These are phyloP conservation scores for Melanerpes formicivorus DNA, from an alignment of 2,113 vertebrate genomes.

Conservation along the genomic window DNA sequence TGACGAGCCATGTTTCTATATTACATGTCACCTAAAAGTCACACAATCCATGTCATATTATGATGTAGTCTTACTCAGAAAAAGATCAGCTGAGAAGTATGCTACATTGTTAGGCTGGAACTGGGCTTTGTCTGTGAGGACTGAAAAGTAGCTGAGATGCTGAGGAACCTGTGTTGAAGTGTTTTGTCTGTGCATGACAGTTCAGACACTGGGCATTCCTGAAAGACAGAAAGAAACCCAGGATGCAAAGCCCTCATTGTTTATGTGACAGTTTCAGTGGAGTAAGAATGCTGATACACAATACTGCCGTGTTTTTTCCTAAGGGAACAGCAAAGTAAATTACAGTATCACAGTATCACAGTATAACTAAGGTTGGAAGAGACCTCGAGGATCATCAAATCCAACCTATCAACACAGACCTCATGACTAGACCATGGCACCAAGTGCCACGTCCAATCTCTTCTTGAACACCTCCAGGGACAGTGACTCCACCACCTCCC, in stretches of 20 bases:
- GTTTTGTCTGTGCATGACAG: neutral
- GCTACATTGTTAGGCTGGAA: neutral
- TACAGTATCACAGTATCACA: neutral
- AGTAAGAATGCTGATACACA: neutral
- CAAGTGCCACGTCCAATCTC: no score
- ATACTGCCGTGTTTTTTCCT: neutral
- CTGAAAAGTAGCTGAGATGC: neutral
- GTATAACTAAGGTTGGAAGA: no score
- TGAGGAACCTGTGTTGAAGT: neutral
- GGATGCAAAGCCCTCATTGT: neutral
- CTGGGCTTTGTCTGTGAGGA: neutral
- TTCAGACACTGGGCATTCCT: neutral
- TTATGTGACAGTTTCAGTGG: neutral
- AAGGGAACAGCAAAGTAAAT: neutral
- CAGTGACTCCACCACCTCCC: no score
- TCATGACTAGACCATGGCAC: no score
- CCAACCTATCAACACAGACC: no score
- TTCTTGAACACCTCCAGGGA: no score
- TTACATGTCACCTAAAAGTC: slow-evolving; percentile 21
- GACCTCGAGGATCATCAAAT: no score
- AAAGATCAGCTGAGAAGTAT: neutral
- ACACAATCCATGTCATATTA: neutral
- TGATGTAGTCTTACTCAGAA: slow-evolving; percentile 7
- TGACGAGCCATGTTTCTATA: slow-evolving; percentile 20
- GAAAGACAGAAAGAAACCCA: neutral